Evolutionary conservation across 2,113 vertebrate genomes (phyloP), one percentile per base, ranked within the genome.

Genomic region (Silurus asotus): DNA sequence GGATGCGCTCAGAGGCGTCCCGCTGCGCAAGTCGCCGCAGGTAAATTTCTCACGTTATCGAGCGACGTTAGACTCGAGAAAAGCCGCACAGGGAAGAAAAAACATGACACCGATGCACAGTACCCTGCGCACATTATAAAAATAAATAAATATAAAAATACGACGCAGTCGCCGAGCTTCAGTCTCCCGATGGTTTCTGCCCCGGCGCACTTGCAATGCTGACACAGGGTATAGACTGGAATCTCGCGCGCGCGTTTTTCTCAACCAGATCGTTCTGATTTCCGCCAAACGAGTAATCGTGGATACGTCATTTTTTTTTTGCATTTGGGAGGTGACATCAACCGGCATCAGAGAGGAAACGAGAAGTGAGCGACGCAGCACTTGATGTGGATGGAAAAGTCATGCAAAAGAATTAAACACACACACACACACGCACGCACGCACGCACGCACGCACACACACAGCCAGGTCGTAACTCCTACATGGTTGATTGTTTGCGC

Each of bases 391-490:
- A 93, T 90, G 91, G 37, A 78, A 92, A 91, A 91, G 91, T 92
- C 89, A 89, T 90, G 8, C 13, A 53, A 11, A 51, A 48, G 82
- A 90, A 83, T 84, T 86, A 83, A 87, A 87, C 37, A 37, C 37
- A 37, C 37, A 37, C 37, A 37, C 37, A 37, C 37, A 37, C 37
- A 37, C 37, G 2, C 37, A 37, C 37, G 2, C 37, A 37, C 37
- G 2, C 37, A 37, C 37, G 2, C 37, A 37, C 37, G 2, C 37
- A 37, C 37, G 3, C 37, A 37, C 37, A 84, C 91, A 90, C 87
- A 79, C 90, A 86, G 89, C 89, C 90, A 91, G 92, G 90, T 90
- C 89, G 85, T 89, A 92, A 94, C 92, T 93, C 92, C 92, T 92
- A 92, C 92, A 89, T n/a, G 91, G 88, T 91, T 92, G 90, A 88